Evolutionary conservation across 2,888 invertebrate genomes (phyloP).

Genomic region (Machimus atricapillus): DNA sequence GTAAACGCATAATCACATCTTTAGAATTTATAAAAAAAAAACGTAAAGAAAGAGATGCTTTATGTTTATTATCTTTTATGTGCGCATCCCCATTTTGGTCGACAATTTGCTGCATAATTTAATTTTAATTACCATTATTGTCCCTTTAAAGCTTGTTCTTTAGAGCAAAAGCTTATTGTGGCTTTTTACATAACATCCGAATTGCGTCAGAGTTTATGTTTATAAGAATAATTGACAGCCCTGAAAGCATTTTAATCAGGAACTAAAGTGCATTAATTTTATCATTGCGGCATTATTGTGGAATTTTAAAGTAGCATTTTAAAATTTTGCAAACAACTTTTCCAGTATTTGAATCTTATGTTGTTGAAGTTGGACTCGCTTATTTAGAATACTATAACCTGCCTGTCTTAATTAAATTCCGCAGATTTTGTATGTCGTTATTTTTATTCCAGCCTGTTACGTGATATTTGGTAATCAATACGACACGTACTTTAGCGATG

Average conservation of each 20-base stretch:
- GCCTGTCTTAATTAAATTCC: not conserved
- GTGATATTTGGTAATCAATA: not conserved
- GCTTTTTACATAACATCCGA: not conserved
- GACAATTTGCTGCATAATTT: not conserved
- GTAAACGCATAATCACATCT: conserved; percentile 39
- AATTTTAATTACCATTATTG: not conserved
- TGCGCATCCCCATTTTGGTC: not conserved
- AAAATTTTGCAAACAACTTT: not conserved
- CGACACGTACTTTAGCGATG: not conserved
- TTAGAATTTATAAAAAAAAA: not conserved
- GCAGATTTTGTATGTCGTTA: not conserved
- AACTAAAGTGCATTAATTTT: not conserved
- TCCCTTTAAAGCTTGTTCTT: not conserved
- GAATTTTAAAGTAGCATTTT: not conserved
- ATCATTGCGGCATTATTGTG: not conserved
- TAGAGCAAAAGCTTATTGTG: not conserved
- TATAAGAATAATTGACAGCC: not conserved
- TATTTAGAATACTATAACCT: not conserved
- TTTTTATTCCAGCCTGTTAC: not conserved
- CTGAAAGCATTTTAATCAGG: not conserved
- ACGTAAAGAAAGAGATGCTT: not conserved
- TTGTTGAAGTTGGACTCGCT: not conserved
- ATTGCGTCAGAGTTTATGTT: not conserved
- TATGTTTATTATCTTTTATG: not conserved
- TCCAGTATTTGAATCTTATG: not conserved